These are phyloP conservation scores for Bubalus kerabau DNA, from an alignment of 2,113 vertebrate species.

Conservation along the genomic window DNA sequence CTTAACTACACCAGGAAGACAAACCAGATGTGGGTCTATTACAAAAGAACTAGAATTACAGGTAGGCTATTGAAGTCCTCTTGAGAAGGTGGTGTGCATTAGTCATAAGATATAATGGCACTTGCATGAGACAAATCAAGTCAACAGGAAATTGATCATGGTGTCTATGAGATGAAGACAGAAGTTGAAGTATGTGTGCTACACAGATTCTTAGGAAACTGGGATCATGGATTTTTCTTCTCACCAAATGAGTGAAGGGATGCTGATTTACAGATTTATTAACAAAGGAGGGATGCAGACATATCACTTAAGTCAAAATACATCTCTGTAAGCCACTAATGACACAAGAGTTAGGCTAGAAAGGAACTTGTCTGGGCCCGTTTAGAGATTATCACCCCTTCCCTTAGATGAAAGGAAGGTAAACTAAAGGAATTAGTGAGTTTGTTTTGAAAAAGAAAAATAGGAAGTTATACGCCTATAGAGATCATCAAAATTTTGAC, in stretches of 20 bases:
- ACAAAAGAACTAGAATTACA: constrained; percentile 59
- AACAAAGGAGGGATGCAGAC: not conserved
- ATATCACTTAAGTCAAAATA: not conserved
- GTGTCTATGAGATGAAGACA: not conserved
- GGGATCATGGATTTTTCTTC: not conserved
- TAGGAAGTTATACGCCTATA: not conserved
- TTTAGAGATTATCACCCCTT: not conserved
- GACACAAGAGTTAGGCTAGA: not conserved
- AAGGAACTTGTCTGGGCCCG: not conserved
- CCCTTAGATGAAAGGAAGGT: not conserved
- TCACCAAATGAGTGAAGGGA: not conserved
- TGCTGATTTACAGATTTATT: not conserved
- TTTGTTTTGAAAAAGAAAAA: not conserved
- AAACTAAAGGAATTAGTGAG: not conserved
- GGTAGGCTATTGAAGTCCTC: constrained; percentile 6
- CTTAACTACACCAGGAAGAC: constrained; percentile 42
- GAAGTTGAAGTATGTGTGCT: not conserved
- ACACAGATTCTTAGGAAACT: not conserved
- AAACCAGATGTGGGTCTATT: constrained; percentile 33
- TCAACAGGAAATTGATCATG: constrained; percentile 60
- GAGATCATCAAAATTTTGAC: not conserved
- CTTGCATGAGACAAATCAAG: not conserved
- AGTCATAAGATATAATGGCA: constrained; percentile 43
- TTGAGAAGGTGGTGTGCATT: constrained; percentile 31
- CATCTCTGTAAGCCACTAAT: not conserved